A percentile compares a stretch with the other conserved stretches of the same genome.
These are phyloP conservation scores for Carduelis carduelis DNA, from an alignment of 2,797 vertebrate species.

Conservation along the genomic window DNA sequence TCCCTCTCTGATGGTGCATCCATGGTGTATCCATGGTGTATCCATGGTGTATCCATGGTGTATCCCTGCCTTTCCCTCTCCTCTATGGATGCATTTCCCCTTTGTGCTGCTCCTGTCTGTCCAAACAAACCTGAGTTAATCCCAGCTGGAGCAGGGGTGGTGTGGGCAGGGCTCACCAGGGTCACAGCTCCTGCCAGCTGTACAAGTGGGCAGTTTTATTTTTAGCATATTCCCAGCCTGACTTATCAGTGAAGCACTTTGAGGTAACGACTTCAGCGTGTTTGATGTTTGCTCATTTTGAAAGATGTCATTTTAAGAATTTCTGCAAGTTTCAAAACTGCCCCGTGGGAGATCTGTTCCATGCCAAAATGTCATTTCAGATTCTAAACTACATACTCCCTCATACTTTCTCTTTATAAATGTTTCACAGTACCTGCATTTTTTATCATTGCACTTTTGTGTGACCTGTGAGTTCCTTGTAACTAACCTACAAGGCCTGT, in stretches of 20 bases:
- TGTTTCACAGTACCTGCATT: conserved; percentile 81
- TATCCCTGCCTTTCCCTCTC: rapidly evolving
- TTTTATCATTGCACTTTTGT: conserved; percentile 77
- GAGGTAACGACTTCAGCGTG: conserved; percentile 61
- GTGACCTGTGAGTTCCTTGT: conserved; percentile 72
- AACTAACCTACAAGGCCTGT: conserved; percentile 64
- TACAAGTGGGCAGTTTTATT: conserved; percentile 60
- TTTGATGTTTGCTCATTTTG: conserved; percentile 76
- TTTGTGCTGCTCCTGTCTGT: neutral
- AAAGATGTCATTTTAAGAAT: conserved; percentile 80
- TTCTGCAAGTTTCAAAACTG: conserved; percentile 72
- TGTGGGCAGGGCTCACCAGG: neutral
- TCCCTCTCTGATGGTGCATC: neutral
- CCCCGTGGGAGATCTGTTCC: conserved; percentile 75
- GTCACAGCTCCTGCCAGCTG: neutral
- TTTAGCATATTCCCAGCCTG: conserved; percentile 62
- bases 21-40: too few relatives aligned
- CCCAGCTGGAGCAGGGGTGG: rapidly evolving
- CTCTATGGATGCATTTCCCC: neutral
- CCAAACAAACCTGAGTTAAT: neutral
- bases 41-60: too few relatives aligned
- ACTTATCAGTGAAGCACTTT: conserved; percentile 67
- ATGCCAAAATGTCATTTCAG: conserved; percentile 79
- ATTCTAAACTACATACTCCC: conserved; percentile 72
- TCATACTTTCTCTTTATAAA: conserved; percentile 76